A percentile compares a stretch with the other conserved stretches of the same genome.
phyloP scores from a whole-genome alignment of 2,888 invertebrate species.

The Drosophila tripunctata region DNA sequence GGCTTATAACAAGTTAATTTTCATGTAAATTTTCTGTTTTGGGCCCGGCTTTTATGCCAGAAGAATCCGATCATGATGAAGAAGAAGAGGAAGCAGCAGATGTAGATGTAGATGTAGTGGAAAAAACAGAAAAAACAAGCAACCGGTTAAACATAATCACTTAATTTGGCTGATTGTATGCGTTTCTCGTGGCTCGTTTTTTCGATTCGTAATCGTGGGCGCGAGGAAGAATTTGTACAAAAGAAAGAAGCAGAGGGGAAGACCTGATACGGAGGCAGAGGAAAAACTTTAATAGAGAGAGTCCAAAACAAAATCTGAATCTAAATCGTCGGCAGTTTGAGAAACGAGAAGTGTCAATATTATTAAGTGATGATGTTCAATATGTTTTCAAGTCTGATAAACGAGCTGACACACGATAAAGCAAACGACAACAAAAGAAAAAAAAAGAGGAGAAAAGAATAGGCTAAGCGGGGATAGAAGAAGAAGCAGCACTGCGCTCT shows the following conservation, averaged over 20 bases:
- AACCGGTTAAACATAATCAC: conserved; percentile 81
- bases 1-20: conserved; percentile 76
- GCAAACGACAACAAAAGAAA: conserved; percentile 2
- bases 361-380: conserved; percentile 77
- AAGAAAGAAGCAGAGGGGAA: background rate
- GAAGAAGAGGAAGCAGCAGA: conserved; percentile 2
- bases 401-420: conserved; percentile 58
- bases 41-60: conserved; percentile 45
- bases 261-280: too few relatives aligned
- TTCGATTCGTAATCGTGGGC: conserved; percentile 65
- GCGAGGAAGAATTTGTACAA: conserved; percentile 18
- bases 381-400: conserved; percentile 68
- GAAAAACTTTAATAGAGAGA: conserved; percentile 10
- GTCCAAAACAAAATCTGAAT: conserved; percentile 23
- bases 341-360: conserved; percentile 67
- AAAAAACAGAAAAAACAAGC: too few relatives aligned
- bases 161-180: conserved; percentile 75
- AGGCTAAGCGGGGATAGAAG: background rate
- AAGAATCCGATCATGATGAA: background rate
- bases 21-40: conserved; percentile 74
- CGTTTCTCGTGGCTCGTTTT: conserved; percentile 65
- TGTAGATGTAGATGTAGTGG: too few relatives aligned
- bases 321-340: conserved; percentile 13
- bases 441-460: background rate
- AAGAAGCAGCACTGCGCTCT: background rate